Evolutionary conservation across 2,797 vertebrate genomes (phyloP).

Genomic region (Diglossa cyanea): DNA sequence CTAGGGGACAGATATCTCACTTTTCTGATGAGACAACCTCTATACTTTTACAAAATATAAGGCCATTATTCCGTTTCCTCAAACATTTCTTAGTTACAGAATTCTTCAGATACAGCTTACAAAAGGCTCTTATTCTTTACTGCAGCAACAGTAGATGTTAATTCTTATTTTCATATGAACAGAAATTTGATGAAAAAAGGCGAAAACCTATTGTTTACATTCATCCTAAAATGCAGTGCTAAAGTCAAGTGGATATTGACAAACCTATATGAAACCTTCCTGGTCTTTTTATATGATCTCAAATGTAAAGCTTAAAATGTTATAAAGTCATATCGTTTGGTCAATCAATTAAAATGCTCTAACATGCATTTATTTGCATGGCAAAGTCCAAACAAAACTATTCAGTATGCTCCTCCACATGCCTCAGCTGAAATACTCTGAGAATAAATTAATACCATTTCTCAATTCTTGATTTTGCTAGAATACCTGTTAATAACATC

Average conservation of each 20-base stretch:
- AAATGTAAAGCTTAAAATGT: slow-evolving; percentile 22
- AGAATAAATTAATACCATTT: slow-evolving; percentile 40
- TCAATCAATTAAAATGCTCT: slow-evolving; percentile 29
- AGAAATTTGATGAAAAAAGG: neutral
- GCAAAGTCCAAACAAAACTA: slow-evolving; percentile 36
- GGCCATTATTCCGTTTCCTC: neutral
- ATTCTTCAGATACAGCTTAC: neutral
- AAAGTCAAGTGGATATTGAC: neutral
- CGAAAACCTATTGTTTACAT: neutral
- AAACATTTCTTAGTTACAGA: neutral
- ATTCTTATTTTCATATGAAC: slow-evolving; percentile 5
- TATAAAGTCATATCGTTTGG: neutral
- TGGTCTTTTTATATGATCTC: neutral
- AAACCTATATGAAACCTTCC: slow-evolving; percentile 30
- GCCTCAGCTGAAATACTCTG: slow-evolving; percentile 5
- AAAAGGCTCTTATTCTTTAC: neutral
- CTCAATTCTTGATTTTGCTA: neutral
- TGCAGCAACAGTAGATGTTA: neutral
- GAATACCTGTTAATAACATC: slow-evolving; percentile 3
- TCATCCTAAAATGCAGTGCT: neutral
- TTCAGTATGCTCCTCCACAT: neutral
- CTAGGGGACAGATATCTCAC: neutral
- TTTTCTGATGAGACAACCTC: neutral
- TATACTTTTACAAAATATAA: neutral
- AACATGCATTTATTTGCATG: slow-evolving; percentile 27